Evolutionary conservation across 1,140 invertebrate species (phyloP), one percentile per base, ranked within the genome.

Genomic region (Drosophila albomicans): DNA sequence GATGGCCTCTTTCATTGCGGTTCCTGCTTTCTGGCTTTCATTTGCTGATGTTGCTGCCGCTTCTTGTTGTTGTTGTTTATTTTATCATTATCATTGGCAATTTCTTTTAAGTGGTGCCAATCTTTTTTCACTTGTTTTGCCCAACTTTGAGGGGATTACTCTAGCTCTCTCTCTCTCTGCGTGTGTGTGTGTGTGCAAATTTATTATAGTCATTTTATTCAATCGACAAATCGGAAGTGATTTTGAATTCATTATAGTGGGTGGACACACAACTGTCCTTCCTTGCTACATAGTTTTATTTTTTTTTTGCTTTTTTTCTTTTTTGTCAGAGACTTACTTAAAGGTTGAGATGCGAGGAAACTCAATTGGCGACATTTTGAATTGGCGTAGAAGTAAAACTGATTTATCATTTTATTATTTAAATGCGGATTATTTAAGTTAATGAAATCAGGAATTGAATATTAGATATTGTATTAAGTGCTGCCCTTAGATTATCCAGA

Each of bases 141-240:
- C 65, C 81, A 78, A 74, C 63, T 75, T 84, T 58, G 86, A 66
- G 79, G 76, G 78, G 86, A 82, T 89, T 89, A 84, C 72, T 48
- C 79, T 68, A 51, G 35, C 10, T 11, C 16, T 45, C 3, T 25
- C n/a, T n/a, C n/a, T n/a, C n/a, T n/a, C n/a, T 0, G 20, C 4
- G 20, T 25, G 20, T 25, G 20, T 25, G 41, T 43, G 82, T 86
- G 78, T 67, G 85, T 59, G 52, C 82, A 71, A 84, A 91, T 91
- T 91, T 91, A 91, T 91, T 85, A 87, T 78, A 76, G 90, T 81
- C 75, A 85, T 91, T 91, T 90, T 90, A 91, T 91, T 91, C 90
- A 91, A 91, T 91, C 90, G 90, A 91, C 90, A 91, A 91, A 91
- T 91, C 89, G 90, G 85, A 91, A 91, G 80, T 90, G 82, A 91